These are phyloP conservation scores for Platynereis dumerilii DNA, from an alignment of 2,888 invertebrate species.

Conservation along the genomic window DNA sequence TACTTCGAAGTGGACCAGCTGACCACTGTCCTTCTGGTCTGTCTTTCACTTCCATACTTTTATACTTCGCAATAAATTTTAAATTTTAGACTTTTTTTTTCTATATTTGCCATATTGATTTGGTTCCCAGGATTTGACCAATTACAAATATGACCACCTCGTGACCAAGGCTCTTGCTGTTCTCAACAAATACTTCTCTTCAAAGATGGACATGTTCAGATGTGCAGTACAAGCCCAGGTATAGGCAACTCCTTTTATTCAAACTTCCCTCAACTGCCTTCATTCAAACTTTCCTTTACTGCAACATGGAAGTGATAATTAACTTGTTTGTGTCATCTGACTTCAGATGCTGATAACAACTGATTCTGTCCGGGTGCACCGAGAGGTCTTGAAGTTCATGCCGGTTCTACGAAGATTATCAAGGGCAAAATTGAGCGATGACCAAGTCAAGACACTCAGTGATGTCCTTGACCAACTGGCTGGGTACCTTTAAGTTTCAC, in stretches of 20 bases:
- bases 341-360: conserved; percentile 59
- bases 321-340: too few relatives aligned
- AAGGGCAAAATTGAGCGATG: conserved; percentile 55
- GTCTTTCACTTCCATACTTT: conserved; percentile 14
- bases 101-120: not conserved
- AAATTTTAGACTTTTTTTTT: too few relatives aligned
- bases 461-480: conserved; percentile 49
- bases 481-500: conserved; percentile 49
- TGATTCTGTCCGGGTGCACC: conserved; percentile 59
- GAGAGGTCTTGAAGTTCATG: conserved; percentile 58
- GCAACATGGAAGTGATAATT: too few relatives aligned
- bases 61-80: not conserved
- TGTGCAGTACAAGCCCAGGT: conserved; percentile 59
- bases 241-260: conserved; percentile 5
- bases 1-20: conserved; percentile 58
- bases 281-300: too few relatives aligned
- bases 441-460: conserved; percentile 58
- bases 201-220: conserved; percentile 61
- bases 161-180: conserved; percentile 60
- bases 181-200: conserved; percentile 61
- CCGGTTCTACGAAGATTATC: conserved; percentile 56
- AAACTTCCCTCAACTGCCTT: too few relatives aligned
- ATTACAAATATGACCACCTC: conserved; percentile 61
- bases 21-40: conserved; percentile 55
- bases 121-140: conserved; percentile 53